A percentile compares a stretch with the other conserved stretches of the same genome.
phyloP scores from a whole-genome alignment of 2,888 invertebrate genomes.

The Phragmatobia fuliginosa region DNA sequence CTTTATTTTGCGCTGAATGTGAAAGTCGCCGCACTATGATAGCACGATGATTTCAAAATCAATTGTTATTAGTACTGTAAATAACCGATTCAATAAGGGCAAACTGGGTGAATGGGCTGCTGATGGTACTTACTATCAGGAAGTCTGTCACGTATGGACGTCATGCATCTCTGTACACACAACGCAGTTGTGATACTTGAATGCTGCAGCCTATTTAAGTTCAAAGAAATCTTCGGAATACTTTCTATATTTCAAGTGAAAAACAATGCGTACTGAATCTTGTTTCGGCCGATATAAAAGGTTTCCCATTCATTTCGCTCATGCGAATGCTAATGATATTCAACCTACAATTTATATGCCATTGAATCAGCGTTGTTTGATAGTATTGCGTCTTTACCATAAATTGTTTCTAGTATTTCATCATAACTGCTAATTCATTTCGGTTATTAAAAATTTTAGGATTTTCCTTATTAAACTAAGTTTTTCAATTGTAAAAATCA shows the following conservation, averaged over 20 bases:
- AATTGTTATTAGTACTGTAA: no score
- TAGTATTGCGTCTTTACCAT: not conserved
- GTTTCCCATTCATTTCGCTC: not conserved
- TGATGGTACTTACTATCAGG: no score
- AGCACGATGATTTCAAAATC: no score
- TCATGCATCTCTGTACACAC: not conserved
- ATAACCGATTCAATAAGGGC: no score
- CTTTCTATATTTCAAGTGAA: no score
- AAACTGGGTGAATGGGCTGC: no score
- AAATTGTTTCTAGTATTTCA: not conserved
- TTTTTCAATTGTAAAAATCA: not conserved
- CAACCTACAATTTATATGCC: not conserved
- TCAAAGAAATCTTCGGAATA: not conserved
- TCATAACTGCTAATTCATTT: not conserved
- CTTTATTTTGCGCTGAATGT: no score
- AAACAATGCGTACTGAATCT: no score
- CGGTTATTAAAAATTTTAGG: constrained; percentile 1
- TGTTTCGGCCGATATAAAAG: not conserved
- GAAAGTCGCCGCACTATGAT: no score
- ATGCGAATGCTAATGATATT: not conserved
- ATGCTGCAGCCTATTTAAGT: not conserved
- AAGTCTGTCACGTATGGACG: no score
- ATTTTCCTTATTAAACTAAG: not conserved
- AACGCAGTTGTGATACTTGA: no score
- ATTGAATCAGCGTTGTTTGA: no score